Evolutionary conservation across 2,888 invertebrate species (phyloP).

Genomic region (Dione juno): DNA sequence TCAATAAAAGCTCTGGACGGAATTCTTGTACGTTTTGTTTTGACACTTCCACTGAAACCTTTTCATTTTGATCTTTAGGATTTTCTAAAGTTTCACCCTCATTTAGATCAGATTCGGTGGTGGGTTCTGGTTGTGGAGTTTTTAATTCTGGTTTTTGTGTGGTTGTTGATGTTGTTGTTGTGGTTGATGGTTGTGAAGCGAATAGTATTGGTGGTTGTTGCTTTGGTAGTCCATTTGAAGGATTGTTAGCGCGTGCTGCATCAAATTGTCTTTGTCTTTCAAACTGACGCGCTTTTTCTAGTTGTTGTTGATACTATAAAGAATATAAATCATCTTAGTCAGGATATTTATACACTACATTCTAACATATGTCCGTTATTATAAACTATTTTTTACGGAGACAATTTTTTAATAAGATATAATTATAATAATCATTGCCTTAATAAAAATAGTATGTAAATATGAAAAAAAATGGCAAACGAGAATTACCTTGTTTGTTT

Average conservation of each 20-base stretch:
- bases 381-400: too few relatives aligned
- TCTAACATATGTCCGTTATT: too few relatives aligned
- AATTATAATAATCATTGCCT: too few relatives aligned
- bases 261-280: conserved; percentile 68
- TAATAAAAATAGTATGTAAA: too few relatives aligned
- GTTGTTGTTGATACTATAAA: conserved; percentile 68
- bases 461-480: too few relatives aligned
- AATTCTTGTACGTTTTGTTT: conserved; percentile 74
- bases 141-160: conserved; percentile 50
- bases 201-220: conserved; percentile 65
- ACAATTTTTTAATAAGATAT: too few relatives aligned
- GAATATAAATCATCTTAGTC: conserved; percentile 7
- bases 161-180: conserved; percentile 46
- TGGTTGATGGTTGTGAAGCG: conserved; percentile 56
- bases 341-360: neutral
- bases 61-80: conserved; percentile 54
- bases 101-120: conserved; percentile 63
- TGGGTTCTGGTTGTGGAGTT: conserved; percentile 53
- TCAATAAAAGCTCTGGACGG: conserved; percentile 71
- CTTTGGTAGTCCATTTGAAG: conserved; percentile 54
- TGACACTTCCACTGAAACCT: conserved; percentile 69
- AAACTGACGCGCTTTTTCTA: conserved; percentile 66
- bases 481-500: too few relatives aligned
- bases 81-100: conserved; percentile 62
- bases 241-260: conserved; percentile 47